Base-by-base conservation (phyloP, 2,888 invertebrate genomes). In the Pediacus dermestoides region DNA sequence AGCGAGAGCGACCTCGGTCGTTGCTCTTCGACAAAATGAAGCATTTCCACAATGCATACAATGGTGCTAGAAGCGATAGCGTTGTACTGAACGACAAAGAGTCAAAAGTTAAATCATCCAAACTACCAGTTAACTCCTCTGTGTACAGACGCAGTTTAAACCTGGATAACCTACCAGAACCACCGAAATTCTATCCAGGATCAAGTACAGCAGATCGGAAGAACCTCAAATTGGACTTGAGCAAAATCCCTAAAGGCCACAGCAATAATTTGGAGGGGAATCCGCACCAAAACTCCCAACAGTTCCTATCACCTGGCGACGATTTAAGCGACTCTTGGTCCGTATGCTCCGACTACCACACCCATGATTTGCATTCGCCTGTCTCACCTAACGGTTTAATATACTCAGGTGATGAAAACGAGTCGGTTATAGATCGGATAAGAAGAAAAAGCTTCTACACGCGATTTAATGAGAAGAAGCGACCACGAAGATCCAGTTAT, bases 401-500 rank as follows among this genome's bases (percentile, higher is more conserved):
- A 10, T 64, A 59, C 48, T 70, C 72, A 4, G 68, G 68, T 4
- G 74, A 76, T 49, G 74, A 74, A 30, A 71, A 69, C 39, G 73
- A 81, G 41, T 88, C 88, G 41, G 82, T 92, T 25, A 82, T 83
- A 34, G 92, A 92, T 60, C 76, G 92, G 56, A 92, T 92, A 56
- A 76, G 88, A 52, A 76, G 92, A 16, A 89, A 90, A 65, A 91
- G 91, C 65, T 92, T 89, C 70, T 92, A 90, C 63, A 81, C 86
- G 8, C 75, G 91, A 32, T 92, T 92, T 64, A 91, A 92, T 63
- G 88, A 90, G 60, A 82, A 86, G 63, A 85, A 85, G 57, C 78
- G 78, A 48, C 74, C 80, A 42, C 74, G 85, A 46, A 82, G 82
- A 58, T 81, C 81, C 55, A 61, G 54, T 35, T 68, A 65, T 41